Percentiles rank a stretch among this genome's conserved stretches.
Evolutionary conservation across 2,888 invertebrate genomes (phyloP).

Genomic region (Melipona bicolor): DNA sequence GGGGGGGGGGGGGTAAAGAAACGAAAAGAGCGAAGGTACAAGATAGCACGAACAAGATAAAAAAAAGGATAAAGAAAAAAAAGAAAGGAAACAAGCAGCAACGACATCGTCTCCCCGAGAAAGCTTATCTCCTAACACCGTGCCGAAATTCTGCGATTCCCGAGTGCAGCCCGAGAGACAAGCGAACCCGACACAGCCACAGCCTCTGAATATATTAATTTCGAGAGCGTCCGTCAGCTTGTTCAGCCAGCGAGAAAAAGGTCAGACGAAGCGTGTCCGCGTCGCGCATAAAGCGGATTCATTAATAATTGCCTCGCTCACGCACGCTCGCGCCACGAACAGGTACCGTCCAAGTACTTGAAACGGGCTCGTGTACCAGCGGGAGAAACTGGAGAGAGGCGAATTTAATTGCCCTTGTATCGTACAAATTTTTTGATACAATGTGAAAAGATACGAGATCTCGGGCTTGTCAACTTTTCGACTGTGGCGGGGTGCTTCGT

Average conservation of each 20-base stretch:
- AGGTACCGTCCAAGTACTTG: neutral
- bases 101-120: slow-evolving; percentile 11
- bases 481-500: too few species aligned
- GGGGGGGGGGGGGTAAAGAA: neutral
- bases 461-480: too few species aligned
- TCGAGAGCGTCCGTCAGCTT: slow-evolving; percentile 31
- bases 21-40: neutral
- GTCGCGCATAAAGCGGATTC: slow-evolving; percentile 38
- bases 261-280: slow-evolving; percentile 53
- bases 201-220: slow-evolving; percentile 54
- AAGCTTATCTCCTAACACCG: slow-evolving; percentile 51
- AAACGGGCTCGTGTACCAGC: neutral
- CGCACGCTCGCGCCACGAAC: slow-evolving; percentile 1
- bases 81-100: neutral
- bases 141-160: slow-evolving; percentile 53
- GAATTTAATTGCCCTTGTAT: neutral
- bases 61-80: neutral
- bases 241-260: slow-evolving; percentile 48
- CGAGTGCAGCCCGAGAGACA: slow-evolving; percentile 31
- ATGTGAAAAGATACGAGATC: neutral
- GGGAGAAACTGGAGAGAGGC: neutral
- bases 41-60: neutral
- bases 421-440: neutral
- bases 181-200: slow-evolving; percentile 7
- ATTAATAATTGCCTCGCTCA: slow-evolving; percentile 60